Evolutionary conservation across 1,140 invertebrate genomes (phyloP).

Genomic region (Drosophila insularis): DNA sequence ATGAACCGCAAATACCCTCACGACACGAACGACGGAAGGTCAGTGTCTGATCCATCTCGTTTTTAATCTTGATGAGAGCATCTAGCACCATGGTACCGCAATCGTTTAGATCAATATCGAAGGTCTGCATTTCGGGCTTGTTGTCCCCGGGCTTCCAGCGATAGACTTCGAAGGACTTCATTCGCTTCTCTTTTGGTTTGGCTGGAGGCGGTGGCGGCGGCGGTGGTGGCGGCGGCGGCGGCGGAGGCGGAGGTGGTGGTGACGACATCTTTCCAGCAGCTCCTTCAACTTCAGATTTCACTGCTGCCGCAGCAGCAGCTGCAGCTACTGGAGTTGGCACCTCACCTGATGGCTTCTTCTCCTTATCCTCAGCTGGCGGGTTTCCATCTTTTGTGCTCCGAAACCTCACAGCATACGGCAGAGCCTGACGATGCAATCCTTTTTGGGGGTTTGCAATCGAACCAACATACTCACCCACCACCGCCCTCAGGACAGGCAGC

Average conservation of each 20-base stretch:
- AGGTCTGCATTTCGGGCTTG: constrained; percentile 95
- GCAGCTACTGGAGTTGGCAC: background rate
- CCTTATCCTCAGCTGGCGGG: too few relatives aligned
- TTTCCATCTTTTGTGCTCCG: background rate
- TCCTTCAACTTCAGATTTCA: too few relatives aligned
- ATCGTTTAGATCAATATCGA: constrained; percentile 94
- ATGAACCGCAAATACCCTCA: constrained; percentile 99
- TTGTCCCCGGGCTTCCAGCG: constrained; percentile 94
- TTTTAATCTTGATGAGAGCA: constrained; percentile 98
- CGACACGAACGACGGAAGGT: constrained; percentile 97
- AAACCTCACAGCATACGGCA: too few relatives aligned
- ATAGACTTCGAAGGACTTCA: constrained; percentile 94
- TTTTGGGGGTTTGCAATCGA: background rate
- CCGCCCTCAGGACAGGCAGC: constrained; percentile 29
- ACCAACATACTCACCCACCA: constrained; percentile 18
- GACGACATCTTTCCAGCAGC: too few relatives aligned
- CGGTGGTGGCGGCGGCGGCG: background rate
- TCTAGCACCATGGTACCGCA: constrained; percentile 99
- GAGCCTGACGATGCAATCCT: background rate
- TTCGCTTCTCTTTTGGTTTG: constrained; percentile 29
- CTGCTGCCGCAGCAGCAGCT: background rate
- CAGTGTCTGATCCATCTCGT: constrained; percentile 96
- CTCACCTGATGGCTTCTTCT: too few relatives aligned
- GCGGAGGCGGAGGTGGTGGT: background rate
- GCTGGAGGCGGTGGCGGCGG: background rate